Percentiles rank a stretch among this genome's conserved stretches.
These are phyloP conservation scores for Rhinolophus ferrumequinum DNA, from an alignment of 2,113 vertebrate genomes.

Conservation along the genomic window DNA sequence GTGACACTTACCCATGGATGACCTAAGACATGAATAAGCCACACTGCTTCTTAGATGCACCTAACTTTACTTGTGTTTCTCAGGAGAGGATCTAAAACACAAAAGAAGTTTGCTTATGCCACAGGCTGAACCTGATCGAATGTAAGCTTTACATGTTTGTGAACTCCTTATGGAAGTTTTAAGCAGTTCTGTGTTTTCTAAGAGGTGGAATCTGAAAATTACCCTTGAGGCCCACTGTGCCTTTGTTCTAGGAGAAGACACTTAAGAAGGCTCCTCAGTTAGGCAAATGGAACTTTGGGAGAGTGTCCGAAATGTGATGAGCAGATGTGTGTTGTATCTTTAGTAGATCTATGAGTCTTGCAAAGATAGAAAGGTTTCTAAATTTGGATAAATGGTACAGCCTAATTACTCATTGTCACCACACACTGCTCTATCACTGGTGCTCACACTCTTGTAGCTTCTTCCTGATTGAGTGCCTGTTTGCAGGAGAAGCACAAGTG, in stretches of 20 bases:
- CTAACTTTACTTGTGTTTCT: background rate
- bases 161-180: background rate
- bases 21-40: background rate
- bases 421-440: fast-evolving
- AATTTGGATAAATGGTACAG: background rate
- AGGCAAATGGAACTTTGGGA: background rate
- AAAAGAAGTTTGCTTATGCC: background rate
- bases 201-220: background rate
- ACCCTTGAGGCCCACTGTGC: background rate
- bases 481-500: background rate
- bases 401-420: background rate
- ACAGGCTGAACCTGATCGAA: background rate
- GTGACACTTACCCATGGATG: fast-evolving
- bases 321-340: background rate
- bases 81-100: background rate
- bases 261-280: background rate
- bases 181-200: background rate
- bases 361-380: background rate
- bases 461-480: background rate
- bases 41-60: background rate
- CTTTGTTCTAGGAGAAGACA: background rate
- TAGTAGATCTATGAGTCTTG: background rate
- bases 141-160: background rate
- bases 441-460: background rate
- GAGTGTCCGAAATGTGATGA: background rate